Conservation (phyloP, 2,888 invertebrate species). For the Plagiodera versicolora region DNA sequence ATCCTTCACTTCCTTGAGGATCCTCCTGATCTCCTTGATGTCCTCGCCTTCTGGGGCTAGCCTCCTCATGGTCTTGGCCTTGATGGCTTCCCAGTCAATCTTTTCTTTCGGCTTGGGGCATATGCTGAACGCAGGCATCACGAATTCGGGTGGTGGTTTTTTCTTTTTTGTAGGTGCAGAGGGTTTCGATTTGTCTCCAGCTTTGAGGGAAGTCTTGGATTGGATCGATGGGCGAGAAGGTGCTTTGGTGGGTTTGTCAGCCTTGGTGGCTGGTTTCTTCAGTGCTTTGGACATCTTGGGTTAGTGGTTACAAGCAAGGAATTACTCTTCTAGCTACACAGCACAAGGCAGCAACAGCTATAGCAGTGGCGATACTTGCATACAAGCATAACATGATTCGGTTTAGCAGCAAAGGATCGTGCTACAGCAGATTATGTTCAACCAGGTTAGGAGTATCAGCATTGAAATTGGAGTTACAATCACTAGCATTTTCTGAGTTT, state of each 20-base stretch:
- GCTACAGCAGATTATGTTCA: conserved; percentile 14
- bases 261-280: background rate
- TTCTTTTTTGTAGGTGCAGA: conserved; percentile 11
- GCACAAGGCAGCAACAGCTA: conserved; percentile 36
- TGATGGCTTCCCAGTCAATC: conserved; percentile 39
- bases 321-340: conserved; percentile 35
- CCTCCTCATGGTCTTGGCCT: conserved; percentile 44
- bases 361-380: conserved; percentile 36
- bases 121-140: conserved; percentile 38
- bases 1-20: conserved; percentile 35
- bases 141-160: conserved; percentile 32
- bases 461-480: conserved; percentile 17
- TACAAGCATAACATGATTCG: conserved; percentile 30
- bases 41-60: conserved; percentile 49
- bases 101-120: conserved; percentile 23
- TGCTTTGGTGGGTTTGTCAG: background rate
- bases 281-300: conserved; percentile 3
- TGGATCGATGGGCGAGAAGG: background rate
- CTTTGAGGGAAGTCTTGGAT: conserved; percentile 2
- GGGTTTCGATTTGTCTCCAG: conserved; percentile 1
- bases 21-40: conserved; percentile 42
- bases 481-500: conserved; percentile 28
- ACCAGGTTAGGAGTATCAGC: conserved; percentile 10
- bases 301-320: conserved; percentile 28
- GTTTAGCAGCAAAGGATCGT: conserved; percentile 7